Percentiles rank a stretch among this genome's conserved stretches.
Evolutionary conservation across 1,140 invertebrate species (phyloP).

Genomic region (Plectus sambesii): DNA sequence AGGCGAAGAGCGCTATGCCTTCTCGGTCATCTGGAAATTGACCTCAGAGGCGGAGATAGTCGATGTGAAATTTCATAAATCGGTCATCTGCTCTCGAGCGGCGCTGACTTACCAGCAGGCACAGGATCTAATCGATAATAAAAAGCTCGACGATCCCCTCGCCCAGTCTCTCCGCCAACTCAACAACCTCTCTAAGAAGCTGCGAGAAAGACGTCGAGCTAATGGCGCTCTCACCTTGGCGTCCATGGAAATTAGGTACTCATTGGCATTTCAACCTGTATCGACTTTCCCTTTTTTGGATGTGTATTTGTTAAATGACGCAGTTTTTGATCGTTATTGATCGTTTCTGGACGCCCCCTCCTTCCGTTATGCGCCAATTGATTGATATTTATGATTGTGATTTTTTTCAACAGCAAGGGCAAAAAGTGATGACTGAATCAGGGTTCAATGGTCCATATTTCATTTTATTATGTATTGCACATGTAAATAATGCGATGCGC

Average conservation of each 20-base stretch:
- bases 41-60: conserved; percentile 72
- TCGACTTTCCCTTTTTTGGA: too few relatives aligned
- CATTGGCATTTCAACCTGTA: too few relatives aligned
- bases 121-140: conserved; percentile 61
- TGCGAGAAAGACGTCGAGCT: conserved; percentile 27
- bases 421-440: too few relatives aligned
- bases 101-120: conserved; percentile 44
- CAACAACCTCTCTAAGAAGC: conserved; percentile 30
- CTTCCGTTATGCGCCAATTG: too few relatives aligned
- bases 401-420: too few relatives aligned
- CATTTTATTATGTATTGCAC: too few relatives aligned
- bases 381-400: too few relatives aligned
- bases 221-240: conserved; percentile 39
- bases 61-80: conserved; percentile 71
- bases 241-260: conserved; percentile 42
- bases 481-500: too few relatives aligned
- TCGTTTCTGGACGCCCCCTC: too few relatives aligned
- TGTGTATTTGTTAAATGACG: too few relatives aligned
- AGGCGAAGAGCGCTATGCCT: conserved; percentile 73
- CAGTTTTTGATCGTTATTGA: too few relatives aligned
- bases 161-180: conserved; percentile 55
- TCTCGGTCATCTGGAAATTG: conserved; percentile 85
- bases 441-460: too few relatives aligned
- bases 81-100: conserved; percentile 64
- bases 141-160: conserved; percentile 81